A percentile compares a stretch with the other conserved stretches of the same genome.
Evolutionary conservation across 2,113 vertebrate genomes (phyloP).

Genomic region (Protobothrops mucrosquamatus): DNA sequence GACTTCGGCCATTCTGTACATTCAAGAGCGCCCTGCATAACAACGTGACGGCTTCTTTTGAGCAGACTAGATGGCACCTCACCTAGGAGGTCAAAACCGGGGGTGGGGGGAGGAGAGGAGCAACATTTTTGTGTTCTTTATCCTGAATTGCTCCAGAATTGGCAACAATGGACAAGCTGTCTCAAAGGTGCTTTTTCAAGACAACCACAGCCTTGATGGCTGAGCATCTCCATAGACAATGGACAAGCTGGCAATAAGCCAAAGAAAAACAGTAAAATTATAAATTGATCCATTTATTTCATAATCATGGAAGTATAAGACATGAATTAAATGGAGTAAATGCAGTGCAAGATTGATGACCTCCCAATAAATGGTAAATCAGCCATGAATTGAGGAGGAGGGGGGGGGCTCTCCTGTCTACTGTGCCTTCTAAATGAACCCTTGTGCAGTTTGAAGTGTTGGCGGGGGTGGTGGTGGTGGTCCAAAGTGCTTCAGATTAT

Average conservation of each 20-base stretch:
- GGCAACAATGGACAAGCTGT: not conserved
- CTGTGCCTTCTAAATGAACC: not conserved
- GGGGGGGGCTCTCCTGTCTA: not conserved
- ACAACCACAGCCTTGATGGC: not conserved
- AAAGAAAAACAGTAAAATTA: not conserved
- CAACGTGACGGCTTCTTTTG: not conserved
- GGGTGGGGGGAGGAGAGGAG: not conserved
- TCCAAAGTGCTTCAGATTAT: not conserved
- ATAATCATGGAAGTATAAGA: not conserved
- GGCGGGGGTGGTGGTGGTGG: accelerated
- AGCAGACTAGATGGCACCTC: not conserved
- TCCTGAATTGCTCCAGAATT: not conserved
- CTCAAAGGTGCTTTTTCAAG: not conserved
- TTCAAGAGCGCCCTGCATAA: not conserved
- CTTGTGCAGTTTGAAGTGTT: not conserved
- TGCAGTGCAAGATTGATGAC: not conserved
- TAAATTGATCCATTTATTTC: not conserved
- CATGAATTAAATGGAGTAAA: not conserved
- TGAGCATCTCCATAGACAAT: not conserved
- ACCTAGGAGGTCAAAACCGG: not conserved
- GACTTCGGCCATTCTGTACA: too few species aligned
- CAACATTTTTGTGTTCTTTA: not conserved
- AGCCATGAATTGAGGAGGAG: not conserved
- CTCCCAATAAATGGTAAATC: not conserved
- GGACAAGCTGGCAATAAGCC: not conserved